Conservation (phyloP, 2,797 vertebrate species). For the Sebastes kiyomatsui region DNA sequence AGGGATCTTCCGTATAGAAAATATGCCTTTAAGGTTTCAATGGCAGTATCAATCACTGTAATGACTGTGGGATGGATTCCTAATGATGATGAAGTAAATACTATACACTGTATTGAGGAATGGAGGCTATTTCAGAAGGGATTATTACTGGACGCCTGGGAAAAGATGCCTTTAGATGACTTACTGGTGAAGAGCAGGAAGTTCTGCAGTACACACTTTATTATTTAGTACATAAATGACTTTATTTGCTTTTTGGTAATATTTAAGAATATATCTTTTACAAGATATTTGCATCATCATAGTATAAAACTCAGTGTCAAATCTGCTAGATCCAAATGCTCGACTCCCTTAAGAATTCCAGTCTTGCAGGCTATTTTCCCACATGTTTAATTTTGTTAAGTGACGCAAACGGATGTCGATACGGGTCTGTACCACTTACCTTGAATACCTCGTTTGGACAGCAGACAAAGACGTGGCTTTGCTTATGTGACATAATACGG, state of each 20-base stretch:
- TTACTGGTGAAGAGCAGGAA: neutral
- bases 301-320: slow-evolving; percentile 27
- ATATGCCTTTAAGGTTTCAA: slow-evolving; percentile 62
- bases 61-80: slow-evolving; percentile 69
- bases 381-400: slow-evolving; percentile 82
- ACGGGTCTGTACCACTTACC: slow-evolving; percentile 76
- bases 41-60: slow-evolving; percentile 77
- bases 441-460: slow-evolving; percentile 68
- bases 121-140: slow-evolving; percentile 58
- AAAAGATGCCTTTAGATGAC: slow-evolving; percentile 20
- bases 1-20: slow-evolving; percentile 64
- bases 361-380: slow-evolving; percentile 70
- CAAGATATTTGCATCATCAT: neutral
- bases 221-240: neutral
- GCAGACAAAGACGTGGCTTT: slow-evolving; percentile 71
- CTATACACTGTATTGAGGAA: slow-evolving; percentile 58
- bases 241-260: neutral
- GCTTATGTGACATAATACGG: slow-evolving; percentile 77
- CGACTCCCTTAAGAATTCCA: slow-evolving; percentile 45
- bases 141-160: slow-evolving; percentile 46
- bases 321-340: slow-evolving; percentile 28
- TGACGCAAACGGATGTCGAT: slow-evolving; percentile 77
- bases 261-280: neutral
- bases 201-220: neutral
- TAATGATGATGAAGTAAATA: slow-evolving; percentile 81